Evolutionary conservation across 1,140 invertebrate species (phyloP).

Genomic region (Megalonaias nervosa): DNA sequence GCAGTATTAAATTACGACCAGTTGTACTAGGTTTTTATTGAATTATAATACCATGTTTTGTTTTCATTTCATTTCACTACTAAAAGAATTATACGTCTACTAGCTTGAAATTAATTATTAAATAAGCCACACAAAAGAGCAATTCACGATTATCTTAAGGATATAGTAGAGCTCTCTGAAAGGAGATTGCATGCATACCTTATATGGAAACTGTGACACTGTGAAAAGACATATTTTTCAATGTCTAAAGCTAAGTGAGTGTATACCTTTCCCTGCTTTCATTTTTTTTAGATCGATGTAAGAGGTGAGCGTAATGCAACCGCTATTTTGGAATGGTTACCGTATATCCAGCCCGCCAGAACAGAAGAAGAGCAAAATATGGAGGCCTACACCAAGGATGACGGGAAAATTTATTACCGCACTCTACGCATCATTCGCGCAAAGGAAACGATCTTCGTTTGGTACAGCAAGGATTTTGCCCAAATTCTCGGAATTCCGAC

Average conservation of each 20-base stretch:
- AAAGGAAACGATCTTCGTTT: slow-evolving; percentile 69
- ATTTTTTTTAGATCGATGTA: slow-evolving; percentile 50
- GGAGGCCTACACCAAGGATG: slow-evolving; percentile 68
- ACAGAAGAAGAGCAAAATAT: slow-evolving; percentile 71
- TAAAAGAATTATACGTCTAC: too few relatives aligned
- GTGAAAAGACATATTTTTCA: background rate
- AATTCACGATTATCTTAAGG: too few relatives aligned
- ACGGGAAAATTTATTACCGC: slow-evolving; percentile 68
- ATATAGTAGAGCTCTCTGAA: background rate
- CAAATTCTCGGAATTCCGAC: slow-evolving; percentile 66
- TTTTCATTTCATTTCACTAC: too few relatives aligned
- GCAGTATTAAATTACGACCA: too few relatives aligned
- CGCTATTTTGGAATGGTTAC: slow-evolving; percentile 62
- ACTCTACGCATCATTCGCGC: slow-evolving; percentile 62
- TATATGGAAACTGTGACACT: background rate
- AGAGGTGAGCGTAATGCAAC: slow-evolving; percentile 38
- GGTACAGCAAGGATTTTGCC: slow-evolving; percentile 72
- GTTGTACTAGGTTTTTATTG: too few relatives aligned
- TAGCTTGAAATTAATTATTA: too few relatives aligned
- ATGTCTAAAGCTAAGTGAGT: too few relatives aligned
- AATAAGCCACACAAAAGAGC: too few relatives aligned
- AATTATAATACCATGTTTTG: too few relatives aligned
- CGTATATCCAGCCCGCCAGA: slow-evolving; percentile 66
- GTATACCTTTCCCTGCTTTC: background rate
- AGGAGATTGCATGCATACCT: background rate